Evolutionary conservation across 2,888 invertebrate genomes (phyloP), one percentile per base, ranked within the genome.

Genomic region (Lithophane semibrunnea): DNA sequence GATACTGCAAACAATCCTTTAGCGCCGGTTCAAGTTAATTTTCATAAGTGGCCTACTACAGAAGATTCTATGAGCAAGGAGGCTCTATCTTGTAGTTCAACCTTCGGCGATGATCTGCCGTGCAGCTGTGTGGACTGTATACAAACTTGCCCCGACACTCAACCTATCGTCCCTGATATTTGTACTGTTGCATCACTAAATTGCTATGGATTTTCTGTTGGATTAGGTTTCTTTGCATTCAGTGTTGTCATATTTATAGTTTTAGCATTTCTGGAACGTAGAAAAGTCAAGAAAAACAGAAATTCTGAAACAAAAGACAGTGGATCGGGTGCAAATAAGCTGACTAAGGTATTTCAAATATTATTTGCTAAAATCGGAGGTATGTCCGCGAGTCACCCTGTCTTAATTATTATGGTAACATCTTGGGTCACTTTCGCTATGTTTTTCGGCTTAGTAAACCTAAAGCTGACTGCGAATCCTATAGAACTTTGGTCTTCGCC

Each of bases 401-500:
- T 97, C 1, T 83, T 98, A 18, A 97, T 98, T 2, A 93, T 99
- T 24, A 97, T 97, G 89, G 77, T 98, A 13, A 97, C 97, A 44
- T 97, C 97, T 0, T 97, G 98, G 96, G 76, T 98, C 61, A 88
- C 88, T 7, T 94, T 97, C 12, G 96, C 95, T 0, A 94, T 98
- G 78, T 95, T 97, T 7, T 97, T 97, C 84, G 99, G 99, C n/a
- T 96, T 98, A 16, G 77, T 96, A 0, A 96, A 96, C 75, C 93
- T 99, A 83, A 94, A 97, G 80, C 97, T 99, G 1, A 99, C 98
- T 0, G 98, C 99, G 0, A 98, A 99, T 92, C 99, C 99, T 0
- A 98, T 99, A 2, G 98, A 99, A 92, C 97, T 99, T 64, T 99
- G 99, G 99, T 99, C 99, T 0, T 97, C 99, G 0, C 98, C 98